A percentile compares a stretch with the other conserved stretches of the same genome.
Conservation (phyloP, 2,797 vertebrate genomes). For the Cephalopachus bancanus region DNA sequence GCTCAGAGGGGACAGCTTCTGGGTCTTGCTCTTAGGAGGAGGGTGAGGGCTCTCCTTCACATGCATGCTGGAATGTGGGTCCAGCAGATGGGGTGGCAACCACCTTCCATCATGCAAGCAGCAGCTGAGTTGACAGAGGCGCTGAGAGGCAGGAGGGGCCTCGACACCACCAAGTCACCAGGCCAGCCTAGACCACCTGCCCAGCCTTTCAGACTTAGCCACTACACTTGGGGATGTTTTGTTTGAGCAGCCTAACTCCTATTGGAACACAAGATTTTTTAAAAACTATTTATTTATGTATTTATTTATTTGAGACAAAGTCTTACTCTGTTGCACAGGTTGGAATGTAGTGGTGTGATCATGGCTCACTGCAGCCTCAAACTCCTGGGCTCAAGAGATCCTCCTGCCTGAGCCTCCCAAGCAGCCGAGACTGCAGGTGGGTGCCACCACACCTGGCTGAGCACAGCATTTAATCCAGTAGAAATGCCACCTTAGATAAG, state of each 20-base stretch:
- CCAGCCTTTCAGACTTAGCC: not conserved
- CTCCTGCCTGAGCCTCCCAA: no score
- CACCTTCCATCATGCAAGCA: not conserved
- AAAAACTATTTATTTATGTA: no score
- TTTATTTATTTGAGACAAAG: no score
- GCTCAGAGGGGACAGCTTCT: not conserved
- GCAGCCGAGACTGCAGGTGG: no score
- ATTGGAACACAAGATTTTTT: not conserved
- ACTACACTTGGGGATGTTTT: not conserved
- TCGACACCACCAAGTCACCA: not conserved
- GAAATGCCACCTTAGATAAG: not conserved
- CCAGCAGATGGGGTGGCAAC: not conserved
- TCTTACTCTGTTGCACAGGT: no score
- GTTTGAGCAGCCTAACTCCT: not conserved
- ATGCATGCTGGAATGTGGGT: not conserved
- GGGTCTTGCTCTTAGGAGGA: not conserved
- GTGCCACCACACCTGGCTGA: no score
- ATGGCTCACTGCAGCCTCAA: no score
- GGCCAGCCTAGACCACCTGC: not conserved
- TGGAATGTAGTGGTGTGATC: no score
- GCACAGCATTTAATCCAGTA: not conserved
- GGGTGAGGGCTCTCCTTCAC: not conserved
- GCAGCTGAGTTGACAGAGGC: not conserved
- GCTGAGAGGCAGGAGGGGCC: not conserved
- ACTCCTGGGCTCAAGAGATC: no score